Base-by-base conservation (phyloP, 2,888 invertebrate species). In the Chrysomela aeneicollis region DNA sequence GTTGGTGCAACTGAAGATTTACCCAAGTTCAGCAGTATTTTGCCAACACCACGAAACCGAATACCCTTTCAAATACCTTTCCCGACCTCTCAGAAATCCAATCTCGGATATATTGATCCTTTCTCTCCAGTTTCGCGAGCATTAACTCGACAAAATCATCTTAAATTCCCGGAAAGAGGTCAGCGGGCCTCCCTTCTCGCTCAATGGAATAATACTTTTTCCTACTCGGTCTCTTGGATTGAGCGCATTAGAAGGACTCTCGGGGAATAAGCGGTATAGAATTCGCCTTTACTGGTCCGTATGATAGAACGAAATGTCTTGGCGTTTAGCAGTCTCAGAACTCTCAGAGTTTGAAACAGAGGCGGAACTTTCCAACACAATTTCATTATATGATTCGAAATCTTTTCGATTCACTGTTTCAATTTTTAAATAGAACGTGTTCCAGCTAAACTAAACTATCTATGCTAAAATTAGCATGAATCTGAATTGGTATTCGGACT, bases 241-340 rank as follows among this genome's bases (percentile, higher is more conserved):
- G 74, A 69, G 71, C 61, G 74, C 71, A 75, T 74, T 76, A 76
- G 73, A 72, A 73, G 72, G 74, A 73, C 72, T 74, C 70, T 70
- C 70, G 75, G 76, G 66, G 74, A 78, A 74, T 76, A 76, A 76
- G 76, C 21, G n/a, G 35, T 52, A 52, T 32, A 30, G 52, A 30
- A 74, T 74, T 76, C 74, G 74, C 76, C 76, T 78, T 66, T 73
- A 75, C 69, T 71, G 75, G 73, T 73, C 72, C 74, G 72, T 74
- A 75, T 76, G 76, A 78, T 78, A 78, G 78, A 78, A 77, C 71
- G 74, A 74, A 77, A 77, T 75, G 77, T 77, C 15, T 42, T 75
- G 73, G 71, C 75, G 74, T 77, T 78, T 77, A 77, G 73, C 75
- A 75, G 76, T 77, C 77, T 78, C 78, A 35, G 1, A 35, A n/a